Evolutionary conservation across 1,140 invertebrate genomes (phyloP).

Genomic region (Scaptodrosophila lebanonensis): DNA sequence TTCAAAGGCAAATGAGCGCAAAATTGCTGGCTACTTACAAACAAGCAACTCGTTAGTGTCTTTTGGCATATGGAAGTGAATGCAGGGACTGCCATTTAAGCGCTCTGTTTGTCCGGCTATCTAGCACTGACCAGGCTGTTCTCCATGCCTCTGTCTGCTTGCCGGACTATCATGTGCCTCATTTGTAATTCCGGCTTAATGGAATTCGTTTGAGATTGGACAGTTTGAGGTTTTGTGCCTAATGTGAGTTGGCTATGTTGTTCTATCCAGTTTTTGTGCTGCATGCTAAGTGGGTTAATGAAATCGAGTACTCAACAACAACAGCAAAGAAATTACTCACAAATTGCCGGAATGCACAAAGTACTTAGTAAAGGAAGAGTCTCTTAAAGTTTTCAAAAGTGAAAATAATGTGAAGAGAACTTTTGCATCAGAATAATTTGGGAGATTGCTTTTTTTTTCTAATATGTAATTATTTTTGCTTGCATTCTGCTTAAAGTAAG

Average conservation of each 20-base stretch:
- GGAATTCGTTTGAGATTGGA: constrained; percentile 21
- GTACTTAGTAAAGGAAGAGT: background rate
- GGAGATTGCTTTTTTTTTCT: too few species aligned
- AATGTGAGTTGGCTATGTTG: background rate
- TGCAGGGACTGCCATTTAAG: too few species aligned
- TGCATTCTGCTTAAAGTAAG: too few species aligned
- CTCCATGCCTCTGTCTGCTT: background rate
- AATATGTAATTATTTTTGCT: too few species aligned
- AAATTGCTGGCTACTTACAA: constrained; percentile 32
- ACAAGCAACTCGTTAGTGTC: too few species aligned
- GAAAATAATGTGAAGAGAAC: too few species aligned
- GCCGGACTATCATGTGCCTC: constrained; percentile 14
- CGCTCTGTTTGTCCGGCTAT: too few species aligned
- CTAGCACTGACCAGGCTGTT: constrained; percentile 5
- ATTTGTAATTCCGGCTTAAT: constrained; percentile 26
- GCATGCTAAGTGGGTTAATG: constrained; percentile 12
- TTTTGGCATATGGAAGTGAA: too few species aligned
- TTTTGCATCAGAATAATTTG: too few species aligned
- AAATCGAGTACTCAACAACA: constrained; percentile 13
- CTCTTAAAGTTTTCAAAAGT: too few species aligned
- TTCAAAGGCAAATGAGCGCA: constrained; percentile 21
- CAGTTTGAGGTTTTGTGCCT: constrained; percentile 18
- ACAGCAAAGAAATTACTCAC: constrained; percentile 4
- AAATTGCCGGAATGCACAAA: background rate
- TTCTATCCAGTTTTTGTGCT: constrained; percentile 7